Percentiles rank a stretch among this genome's conserved stretches.
Conservation (phyloP, 2,797 vertebrate species). For the Sciurus carolinensis region DNA sequence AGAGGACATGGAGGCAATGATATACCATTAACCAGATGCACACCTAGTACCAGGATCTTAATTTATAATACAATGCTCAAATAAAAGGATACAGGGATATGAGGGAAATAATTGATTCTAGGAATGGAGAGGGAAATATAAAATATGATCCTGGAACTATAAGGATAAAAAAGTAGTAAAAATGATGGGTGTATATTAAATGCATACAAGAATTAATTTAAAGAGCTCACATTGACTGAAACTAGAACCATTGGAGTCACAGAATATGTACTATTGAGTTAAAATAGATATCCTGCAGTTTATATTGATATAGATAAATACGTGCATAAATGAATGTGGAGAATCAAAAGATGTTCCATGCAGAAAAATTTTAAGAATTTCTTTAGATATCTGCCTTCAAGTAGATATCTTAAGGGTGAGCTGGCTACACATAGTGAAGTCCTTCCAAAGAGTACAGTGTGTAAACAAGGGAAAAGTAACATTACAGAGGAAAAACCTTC, state of each 20-base stretch:
- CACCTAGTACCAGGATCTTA: neutral
- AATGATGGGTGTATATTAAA: neutral
- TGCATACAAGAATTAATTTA: neutral
- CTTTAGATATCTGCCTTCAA: neutral
- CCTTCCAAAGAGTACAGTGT: neutral
- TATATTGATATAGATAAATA: neutral
- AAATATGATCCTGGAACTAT: neutral
- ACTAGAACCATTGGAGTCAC: neutral
- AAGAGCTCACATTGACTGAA: neutral
- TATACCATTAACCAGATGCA: neutral
- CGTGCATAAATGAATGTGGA: neutral
- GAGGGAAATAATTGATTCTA: neutral
- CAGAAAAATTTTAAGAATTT: neutral
- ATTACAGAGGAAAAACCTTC: neutral
- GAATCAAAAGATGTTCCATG: neutral
- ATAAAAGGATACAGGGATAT: neutral
- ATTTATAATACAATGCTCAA: neutral
- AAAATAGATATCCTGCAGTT: neutral
- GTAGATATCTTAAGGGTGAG: neutral
- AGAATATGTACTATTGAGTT: neutral
- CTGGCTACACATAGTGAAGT: neutral
- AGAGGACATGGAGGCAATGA: neutral
- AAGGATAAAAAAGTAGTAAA: neutral
- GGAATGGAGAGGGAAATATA: neutral
- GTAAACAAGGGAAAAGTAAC: neutral